A percentile compares a stretch with the other conserved stretches of the same genome.
phyloP scores from a whole-genome alignment of 1,140 invertebrate species.

The Drosophila arizonae region DNA sequence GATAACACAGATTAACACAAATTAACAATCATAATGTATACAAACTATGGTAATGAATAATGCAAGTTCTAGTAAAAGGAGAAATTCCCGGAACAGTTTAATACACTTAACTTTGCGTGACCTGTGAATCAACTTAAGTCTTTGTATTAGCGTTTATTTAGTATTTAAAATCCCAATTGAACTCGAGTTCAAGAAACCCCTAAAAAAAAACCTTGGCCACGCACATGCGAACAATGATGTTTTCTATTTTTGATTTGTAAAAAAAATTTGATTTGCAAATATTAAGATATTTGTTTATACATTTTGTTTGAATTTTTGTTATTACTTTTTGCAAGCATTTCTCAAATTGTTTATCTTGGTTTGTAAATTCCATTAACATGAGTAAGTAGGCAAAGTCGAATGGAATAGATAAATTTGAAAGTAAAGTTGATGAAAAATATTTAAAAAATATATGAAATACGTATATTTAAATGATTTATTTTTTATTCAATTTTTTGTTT shows the following conservation, averaged over 20 bases:
- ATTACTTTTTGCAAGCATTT: not conserved
- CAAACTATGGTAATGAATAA: too few relatives aligned
- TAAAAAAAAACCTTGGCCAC: not conserved
- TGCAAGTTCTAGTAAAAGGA: not conserved
- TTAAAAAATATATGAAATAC: not conserved
- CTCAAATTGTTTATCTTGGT: not conserved
- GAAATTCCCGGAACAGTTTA: not conserved
- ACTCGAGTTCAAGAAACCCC: conserved; percentile 19
- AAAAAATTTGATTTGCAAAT: not conserved
- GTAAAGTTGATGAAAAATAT: not conserved
- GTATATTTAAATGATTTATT: too few relatives aligned
- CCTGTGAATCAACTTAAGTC: conserved; percentile 1
- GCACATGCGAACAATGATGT: not conserved
- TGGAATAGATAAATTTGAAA: not conserved
- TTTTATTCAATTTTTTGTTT: too few relatives aligned
- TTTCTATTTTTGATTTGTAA: conserved; percentile 3
- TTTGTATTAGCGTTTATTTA: not conserved
- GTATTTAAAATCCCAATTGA: conserved; percentile 1
- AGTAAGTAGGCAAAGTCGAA: not conserved
- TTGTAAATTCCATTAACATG: not conserved
- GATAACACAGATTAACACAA: too few relatives aligned
- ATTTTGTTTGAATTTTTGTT: not conserved
- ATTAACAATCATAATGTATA: too few relatives aligned
- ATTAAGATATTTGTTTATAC: not conserved
- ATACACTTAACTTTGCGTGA: conserved; percentile 3